Conservation (phyloP, 1,140 invertebrate genomes). For the Drosophila repleta region DNA sequence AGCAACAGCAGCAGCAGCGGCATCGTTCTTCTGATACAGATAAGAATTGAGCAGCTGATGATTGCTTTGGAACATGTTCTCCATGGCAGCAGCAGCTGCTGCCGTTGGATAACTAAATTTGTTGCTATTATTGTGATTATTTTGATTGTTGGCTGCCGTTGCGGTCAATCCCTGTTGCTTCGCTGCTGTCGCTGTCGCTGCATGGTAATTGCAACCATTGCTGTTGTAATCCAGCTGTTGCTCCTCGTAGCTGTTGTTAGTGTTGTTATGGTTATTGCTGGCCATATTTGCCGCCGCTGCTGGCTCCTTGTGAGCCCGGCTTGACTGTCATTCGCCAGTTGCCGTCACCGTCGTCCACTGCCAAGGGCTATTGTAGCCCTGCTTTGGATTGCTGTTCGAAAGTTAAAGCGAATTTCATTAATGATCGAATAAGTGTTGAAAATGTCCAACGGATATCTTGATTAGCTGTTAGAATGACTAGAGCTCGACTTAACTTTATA, state of each 20-base stretch:
- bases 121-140: slow-evolving; percentile 59
- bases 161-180: slow-evolving; percentile 48
- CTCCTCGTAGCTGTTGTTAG: slow-evolving; percentile 48
- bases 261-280: slow-evolving; percentile 15
- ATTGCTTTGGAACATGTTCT: slow-evolving; percentile 76
- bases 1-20: slow-evolving; percentile 18
- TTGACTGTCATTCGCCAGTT: slow-evolving; percentile 85
- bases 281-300: slow-evolving; percentile 53
- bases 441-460: no score
- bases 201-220: slow-evolving; percentile 29
- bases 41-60: slow-evolving; percentile 71
- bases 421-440: not conserved
- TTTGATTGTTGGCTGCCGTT: slow-evolving; percentile 69
- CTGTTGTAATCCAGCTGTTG: slow-evolving; percentile 44
- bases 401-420: not conserved
- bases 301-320: slow-evolving; percentile 83
- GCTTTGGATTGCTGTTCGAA: slow-evolving; percentile 83
- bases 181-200: slow-evolving; percentile 36
- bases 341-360: slow-evolving; percentile 85
- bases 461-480: no score
- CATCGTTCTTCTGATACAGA: slow-evolving; percentile 65
- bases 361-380: slow-evolving; percentile 85
- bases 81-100: slow-evolving; percentile 45
- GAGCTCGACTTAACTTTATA: no score
- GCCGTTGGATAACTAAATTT: slow-evolving; percentile 60